phyloP scores from a whole-genome alignment of 2,113 vertebrate genomes.

The Numida meleagris region DNA sequence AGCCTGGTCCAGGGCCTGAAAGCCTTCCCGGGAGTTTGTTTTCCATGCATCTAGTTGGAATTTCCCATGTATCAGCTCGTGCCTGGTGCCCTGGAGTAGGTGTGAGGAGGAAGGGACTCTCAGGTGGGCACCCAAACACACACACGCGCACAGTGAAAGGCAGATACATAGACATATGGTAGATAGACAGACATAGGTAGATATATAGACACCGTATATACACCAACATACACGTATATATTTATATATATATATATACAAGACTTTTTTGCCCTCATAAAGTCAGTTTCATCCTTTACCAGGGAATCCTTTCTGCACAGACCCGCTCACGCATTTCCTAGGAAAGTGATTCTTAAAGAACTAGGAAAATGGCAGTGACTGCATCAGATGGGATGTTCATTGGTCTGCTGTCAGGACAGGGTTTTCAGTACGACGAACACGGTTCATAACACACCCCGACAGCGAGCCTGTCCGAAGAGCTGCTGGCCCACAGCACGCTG shows the following conservation, averaged over 20 bases:
- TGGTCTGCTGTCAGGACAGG: not conserved
- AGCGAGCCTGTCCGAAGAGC: not conserved
- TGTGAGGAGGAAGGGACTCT: not conserved
- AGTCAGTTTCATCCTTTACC: not conserved
- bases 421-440: not conserved
- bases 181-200: too few relatives aligned
- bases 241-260: not conserved
- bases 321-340: not conserved
- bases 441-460: not conserved
- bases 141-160: not conserved
- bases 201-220: not conserved
- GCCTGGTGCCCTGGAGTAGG: not conserved
- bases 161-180: not conserved
- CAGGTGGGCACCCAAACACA: accelerated
- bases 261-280: not conserved
- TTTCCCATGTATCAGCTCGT: not conserved
- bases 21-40: not conserved
- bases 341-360: not conserved
- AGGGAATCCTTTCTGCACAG: not conserved
- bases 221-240: not conserved
- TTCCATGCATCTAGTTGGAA: not conserved
- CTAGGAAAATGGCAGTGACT: not conserved
- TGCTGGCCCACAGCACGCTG: not conserved
- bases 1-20: not conserved
- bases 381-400: not conserved